Evolutionary conservation across 2,113 vertebrate species (phyloP).

Genomic region (Cacatua alba): DNA sequence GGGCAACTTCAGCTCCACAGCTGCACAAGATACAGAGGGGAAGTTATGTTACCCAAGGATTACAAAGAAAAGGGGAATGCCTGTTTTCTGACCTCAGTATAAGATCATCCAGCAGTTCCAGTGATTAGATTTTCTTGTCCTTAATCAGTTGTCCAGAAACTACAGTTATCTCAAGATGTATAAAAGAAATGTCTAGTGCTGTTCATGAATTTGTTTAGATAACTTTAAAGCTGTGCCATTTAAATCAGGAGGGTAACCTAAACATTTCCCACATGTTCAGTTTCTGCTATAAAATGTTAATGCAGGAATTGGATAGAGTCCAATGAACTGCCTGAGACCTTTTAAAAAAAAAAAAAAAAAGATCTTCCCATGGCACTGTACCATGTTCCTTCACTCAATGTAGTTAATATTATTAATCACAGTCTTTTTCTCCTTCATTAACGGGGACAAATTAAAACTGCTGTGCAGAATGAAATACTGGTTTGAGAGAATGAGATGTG

Average conservation of each 20-base stretch:
- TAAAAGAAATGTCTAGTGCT: background rate
- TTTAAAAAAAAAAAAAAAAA: background rate
- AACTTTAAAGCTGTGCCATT: slow-evolving; percentile 16
- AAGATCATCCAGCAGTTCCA: background rate
- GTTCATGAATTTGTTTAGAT: slow-evolving; percentile 27
- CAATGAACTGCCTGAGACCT: background rate
- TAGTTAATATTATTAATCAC: background rate
- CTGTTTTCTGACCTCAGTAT: background rate
- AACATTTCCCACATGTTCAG: slow-evolving; percentile 41
- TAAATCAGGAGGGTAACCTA: slow-evolving; percentile 29
- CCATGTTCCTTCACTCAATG: background rate
- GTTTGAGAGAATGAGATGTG: background rate
- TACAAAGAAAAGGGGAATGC: background rate
- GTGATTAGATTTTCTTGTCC: background rate
- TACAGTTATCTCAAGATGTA: background rate
- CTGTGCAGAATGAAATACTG: background rate
- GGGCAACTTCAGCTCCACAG: background rate
- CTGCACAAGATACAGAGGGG: accelerated
- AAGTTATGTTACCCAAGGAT: background rate
- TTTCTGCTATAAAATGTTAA: slow-evolving; percentile 44
- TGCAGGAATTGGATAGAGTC: slow-evolving; percentile 37
- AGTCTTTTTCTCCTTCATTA: background rate
- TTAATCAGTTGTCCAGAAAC: background rate
- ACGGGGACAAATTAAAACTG: background rate
- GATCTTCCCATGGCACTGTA: background rate